Conservation (phyloP, 2,113 vertebrate species). For the Dolichotis patagonum region DNA sequence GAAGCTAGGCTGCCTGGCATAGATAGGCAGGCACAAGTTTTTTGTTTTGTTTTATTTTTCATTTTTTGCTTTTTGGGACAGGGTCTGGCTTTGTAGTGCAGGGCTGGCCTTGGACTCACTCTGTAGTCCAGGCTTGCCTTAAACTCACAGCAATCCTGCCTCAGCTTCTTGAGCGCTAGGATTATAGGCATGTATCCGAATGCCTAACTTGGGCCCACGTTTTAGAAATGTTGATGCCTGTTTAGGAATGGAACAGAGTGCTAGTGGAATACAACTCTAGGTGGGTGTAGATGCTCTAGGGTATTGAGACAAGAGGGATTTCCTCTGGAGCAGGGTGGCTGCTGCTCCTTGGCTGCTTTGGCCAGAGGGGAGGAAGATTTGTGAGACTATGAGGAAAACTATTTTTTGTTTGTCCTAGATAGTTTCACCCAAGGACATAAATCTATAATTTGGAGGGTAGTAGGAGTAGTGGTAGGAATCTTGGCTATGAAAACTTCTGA, state of each 20-base stretch:
- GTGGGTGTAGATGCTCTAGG: neutral
- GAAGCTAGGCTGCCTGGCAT: neutral
- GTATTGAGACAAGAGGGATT: neutral
- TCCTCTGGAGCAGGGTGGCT: constrained; percentile 2
- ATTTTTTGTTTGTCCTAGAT: constrained; percentile 31
- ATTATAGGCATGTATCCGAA: neutral
- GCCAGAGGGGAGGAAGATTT: neutral
- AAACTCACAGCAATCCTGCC: neutral
- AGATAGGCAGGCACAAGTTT: neutral
- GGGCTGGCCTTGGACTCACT: neutral
- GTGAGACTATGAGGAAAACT: neutral
- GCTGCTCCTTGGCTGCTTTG: neutral
- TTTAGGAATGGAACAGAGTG: neutral
- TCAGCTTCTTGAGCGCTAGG: neutral
- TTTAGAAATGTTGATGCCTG: neutral
- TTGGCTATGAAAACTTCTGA: neutral
- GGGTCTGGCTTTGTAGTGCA: neutral
- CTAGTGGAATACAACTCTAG: neutral
- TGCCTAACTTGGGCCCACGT: neutral
- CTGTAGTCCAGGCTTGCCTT: neutral
- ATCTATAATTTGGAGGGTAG: neutral
- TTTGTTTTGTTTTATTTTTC: neutral
- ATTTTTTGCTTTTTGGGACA: neutral
- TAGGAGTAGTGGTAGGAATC: neutral
- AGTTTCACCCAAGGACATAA: neutral